A percentile compares a stretch with the other conserved stretches of the same genome.
Evolutionary conservation across 2,888 invertebrate genomes (phyloP).

Genomic region (Branchinecta sandiegonensis): DNA sequence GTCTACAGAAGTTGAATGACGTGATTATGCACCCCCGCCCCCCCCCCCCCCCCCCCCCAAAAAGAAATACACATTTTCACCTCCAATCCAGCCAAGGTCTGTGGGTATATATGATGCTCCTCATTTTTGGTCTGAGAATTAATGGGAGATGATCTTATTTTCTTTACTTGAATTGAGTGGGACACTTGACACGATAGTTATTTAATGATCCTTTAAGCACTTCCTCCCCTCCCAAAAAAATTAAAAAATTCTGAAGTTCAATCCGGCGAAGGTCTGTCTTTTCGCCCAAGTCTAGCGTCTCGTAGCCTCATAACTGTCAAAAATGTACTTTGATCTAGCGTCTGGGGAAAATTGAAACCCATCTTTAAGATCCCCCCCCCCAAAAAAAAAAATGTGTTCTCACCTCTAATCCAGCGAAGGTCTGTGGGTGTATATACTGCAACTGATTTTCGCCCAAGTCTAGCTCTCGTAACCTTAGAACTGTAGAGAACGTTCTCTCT

Average conservation of each 20-base stretch:
- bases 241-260: too few relatives aligned
- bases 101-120: too few relatives aligned
- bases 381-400: neutral
- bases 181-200: too few relatives aligned
- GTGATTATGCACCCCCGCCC: too few relatives aligned
- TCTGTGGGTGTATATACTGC: conserved; percentile 28
- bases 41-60: too few relatives aligned
- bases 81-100: too few relatives aligned
- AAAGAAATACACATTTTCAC: too few relatives aligned
- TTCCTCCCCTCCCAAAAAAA: too few relatives aligned
- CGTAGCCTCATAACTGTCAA: conserved; percentile 56
- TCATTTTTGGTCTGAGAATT: conserved; percentile 34
- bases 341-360: conserved; percentile 64
- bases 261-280: neutral
- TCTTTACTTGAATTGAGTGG: too few relatives aligned
- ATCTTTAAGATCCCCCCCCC: conserved; percentile 54
- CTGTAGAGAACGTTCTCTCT: conserved; percentile 53
- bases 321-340: conserved; percentile 57
- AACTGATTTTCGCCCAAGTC: conserved; percentile 59
- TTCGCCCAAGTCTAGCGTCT: conserved; percentile 69
- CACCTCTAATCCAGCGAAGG: conserved; percentile 9
- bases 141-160: too few relatives aligned
- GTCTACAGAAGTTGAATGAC: too few relatives aligned
- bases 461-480: conserved; percentile 63
- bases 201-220: too few relatives aligned